These are phyloP conservation scores for Notodonta ziczac DNA, from an alignment of 2,888 invertebrate species.

Conservation along the genomic window DNA sequence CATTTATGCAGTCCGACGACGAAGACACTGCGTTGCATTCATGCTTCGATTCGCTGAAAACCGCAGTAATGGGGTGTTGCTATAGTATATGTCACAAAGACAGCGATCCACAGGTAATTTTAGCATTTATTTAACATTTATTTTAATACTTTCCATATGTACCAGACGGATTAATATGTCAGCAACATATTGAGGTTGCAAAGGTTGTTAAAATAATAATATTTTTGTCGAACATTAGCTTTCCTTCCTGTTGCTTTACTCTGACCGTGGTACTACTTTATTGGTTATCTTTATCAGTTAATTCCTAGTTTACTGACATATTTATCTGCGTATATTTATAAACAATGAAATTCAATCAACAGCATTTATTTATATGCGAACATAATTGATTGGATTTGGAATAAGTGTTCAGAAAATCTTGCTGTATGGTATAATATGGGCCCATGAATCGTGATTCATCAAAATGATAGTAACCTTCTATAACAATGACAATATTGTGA, in stretches of 20 bases:
- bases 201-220: not conserved
- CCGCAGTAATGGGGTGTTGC: conserved; percentile 87
- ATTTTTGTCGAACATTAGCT: conserved; percentile 12
- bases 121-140: conserved; percentile 18
- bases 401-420: too few species aligned
- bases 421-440: not conserved
- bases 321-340: conserved; percentile 35
- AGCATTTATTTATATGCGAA: not conserved
- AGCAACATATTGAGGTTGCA: conserved; percentile 5
- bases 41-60: conserved; percentile 79
- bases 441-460: not conserved
- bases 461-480: too few species aligned
- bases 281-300: conserved; percentile 43
- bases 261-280: conserved; percentile 24
- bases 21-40: conserved; percentile 76
- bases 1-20: conserved; percentile 79
- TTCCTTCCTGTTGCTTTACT: conserved; percentile 26
- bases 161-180: not conserved
- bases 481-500: too few species aligned
- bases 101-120: conserved; percentile 86
- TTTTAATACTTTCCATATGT: conserved; percentile 10
- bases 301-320: conserved; percentile 58
- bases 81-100: conserved; percentile 90
- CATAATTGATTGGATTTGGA: not conserved
- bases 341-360: conserved; percentile 9